Base-by-base conservation (phyloP, 2,113 vertebrate species). In the Puntigrus tetrazona region DNA sequence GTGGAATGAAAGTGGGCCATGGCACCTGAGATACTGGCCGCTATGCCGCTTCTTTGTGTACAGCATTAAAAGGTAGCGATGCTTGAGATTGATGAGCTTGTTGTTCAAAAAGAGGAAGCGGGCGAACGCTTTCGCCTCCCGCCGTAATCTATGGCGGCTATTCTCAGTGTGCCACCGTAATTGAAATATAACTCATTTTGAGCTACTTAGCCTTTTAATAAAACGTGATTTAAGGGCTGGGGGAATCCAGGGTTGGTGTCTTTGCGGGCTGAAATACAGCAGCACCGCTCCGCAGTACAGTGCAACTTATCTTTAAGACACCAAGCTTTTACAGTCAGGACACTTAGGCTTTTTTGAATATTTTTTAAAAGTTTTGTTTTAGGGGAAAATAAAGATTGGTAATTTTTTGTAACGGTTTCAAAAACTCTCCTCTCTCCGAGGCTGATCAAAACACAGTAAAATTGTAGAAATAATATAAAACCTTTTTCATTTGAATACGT, bases 171-270 rank as follows among this genome's bases (percentile, higher is more conserved):
- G 76, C 74, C 83, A 57, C 81, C 57, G 25, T 86, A 91, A 91
- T 90, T 79, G 87, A 86, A 90, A 87, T 85, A 83, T 87, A 87
- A 81, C 85, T 90, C 84, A 87, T 87, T 86, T 90, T 78, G 80
- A 83, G 70, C 81, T 63, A 52, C 6, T 73, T 86, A 65, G 43
- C 20, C n/a, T 63, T 75, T 82, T 69, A 84, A 81, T 81, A 80
- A 81, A 52, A 63, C 57, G 57, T 79, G 38, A 72, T 57, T 47
- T 83, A 29, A 50, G 57, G 52, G 3, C 25, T 41, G 22, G 22
- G 16, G 47, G 22, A 31, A 25, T 73, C 20, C 38, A 31, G 27
- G 43, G 59, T 41, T n/a, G 38, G 22, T 22, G 63, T 38, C 41
- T 63, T 41, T 77, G 27, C 8, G n/a, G n/a, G 74, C 65, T 82